phyloP scores from a whole-genome alignment of 2,888 invertebrate genomes.

The Harpalus rubripes region DNA sequence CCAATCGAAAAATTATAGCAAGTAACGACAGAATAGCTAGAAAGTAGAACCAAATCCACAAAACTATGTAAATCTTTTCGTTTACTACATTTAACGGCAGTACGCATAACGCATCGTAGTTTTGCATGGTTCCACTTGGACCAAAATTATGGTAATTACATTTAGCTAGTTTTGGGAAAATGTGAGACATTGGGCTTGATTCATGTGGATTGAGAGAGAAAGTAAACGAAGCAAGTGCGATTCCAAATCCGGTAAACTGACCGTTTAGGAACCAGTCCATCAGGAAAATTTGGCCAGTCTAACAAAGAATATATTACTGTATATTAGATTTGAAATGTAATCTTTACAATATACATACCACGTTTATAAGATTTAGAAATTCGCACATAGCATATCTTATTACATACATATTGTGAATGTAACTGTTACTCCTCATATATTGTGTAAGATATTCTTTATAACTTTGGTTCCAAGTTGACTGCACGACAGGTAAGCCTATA shows the following conservation, averaged over 20 bases:
- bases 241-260: conserved; percentile 82
- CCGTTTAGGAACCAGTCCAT: conserved; percentile 84
- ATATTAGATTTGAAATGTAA: not conserved
- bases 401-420: conserved; percentile 83
- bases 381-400: conserved; percentile 86
- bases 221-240: conserved; percentile 78
- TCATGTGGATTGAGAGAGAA: conserved; percentile 73
- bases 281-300: conserved; percentile 85
- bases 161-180: conserved; percentile 85
- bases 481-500: conserved; percentile 78
- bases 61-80: conserved; percentile 87
- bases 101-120: conserved; percentile 84
- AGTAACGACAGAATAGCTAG: conserved; percentile 82
- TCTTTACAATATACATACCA: conserved; percentile 79
- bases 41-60: conserved; percentile 87
- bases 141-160: conserved; percentile 82
- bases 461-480: conserved; percentile 80
- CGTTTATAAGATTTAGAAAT: conserved; percentile 85
- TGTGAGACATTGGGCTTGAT: conserved; percentile 82
- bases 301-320: conserved; percentile 70
- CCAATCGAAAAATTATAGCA: conserved; percentile 82
- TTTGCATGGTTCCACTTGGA: conserved; percentile 80
- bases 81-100: conserved; percentile 88
- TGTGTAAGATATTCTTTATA: conserved; percentile 80
- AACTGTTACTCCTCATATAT: conserved; percentile 80